Evolutionary conservation across 2,113 vertebrate genomes (phyloP).

Genomic region (Oryzias curvinotus): DNA sequence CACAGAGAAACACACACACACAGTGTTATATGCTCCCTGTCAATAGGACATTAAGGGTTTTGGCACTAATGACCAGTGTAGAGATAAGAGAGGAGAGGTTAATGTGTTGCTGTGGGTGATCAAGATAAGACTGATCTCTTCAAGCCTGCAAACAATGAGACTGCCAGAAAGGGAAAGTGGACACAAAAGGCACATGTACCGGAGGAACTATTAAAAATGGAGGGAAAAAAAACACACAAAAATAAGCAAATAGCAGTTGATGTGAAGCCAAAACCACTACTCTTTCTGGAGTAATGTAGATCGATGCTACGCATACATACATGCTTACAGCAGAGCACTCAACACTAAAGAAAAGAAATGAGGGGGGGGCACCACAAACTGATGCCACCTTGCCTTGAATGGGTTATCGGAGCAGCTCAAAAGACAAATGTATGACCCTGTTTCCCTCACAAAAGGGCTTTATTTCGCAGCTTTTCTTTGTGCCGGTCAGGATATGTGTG

Average conservation of each 20-base stretch:
- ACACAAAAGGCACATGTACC: constrained; percentile 8
- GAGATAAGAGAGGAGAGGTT: constrained; percentile 81
- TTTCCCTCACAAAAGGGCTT: constrained; percentile 55
- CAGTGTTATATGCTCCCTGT: constrained; percentile 54
- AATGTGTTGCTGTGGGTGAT: constrained; percentile 80
- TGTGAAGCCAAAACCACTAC: not conserved
- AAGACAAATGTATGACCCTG: constrained; percentile 57
- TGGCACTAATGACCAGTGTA: constrained; percentile 79
- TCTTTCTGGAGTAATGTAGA: constrained; percentile 26
- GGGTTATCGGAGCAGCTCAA: constrained; percentile 57
- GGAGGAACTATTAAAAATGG: not conserved
- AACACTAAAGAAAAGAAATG: not conserved
- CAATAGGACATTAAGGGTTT: constrained; percentile 76
- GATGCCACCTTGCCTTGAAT: constrained; percentile 47
- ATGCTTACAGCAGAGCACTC: constrained; percentile 26
- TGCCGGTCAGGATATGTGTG: constrained; percentile 20
- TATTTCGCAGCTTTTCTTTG: constrained; percentile 44
- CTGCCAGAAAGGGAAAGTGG: constrained; percentile 38
- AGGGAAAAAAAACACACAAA: not conserved
- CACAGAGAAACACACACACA: constrained; percentile 30
- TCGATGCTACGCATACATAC: constrained; percentile 20
- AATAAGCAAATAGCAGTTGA: constrained; percentile 15
- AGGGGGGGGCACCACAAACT: not conserved
- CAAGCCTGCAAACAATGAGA: constrained; percentile 68
- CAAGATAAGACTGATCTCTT: constrained; percentile 77